phyloP scores from a whole-genome alignment of 2,888 invertebrate genomes.

The Caenorhabditis auriculariae region DNA sequence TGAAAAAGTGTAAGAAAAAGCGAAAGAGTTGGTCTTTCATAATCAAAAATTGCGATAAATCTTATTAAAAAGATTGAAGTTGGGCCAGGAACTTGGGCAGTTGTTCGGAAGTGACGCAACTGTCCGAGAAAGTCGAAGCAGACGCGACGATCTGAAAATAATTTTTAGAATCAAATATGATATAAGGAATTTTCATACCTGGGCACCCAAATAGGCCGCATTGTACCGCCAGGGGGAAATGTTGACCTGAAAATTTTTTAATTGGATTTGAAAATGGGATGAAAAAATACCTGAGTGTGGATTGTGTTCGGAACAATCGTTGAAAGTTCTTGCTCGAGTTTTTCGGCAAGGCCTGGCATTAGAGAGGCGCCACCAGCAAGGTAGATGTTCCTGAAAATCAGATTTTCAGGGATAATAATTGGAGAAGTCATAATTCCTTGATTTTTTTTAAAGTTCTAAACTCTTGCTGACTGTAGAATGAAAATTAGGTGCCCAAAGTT shows the following conservation, averaged over 20 bases:
- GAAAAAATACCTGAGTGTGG: conserved; percentile 65
- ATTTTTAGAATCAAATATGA: not conserved
- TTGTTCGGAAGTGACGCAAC: conserved; percentile 39
- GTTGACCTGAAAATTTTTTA: conserved; percentile 38
- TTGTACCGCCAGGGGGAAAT: conserved; percentile 69
- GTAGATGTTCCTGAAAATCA: conserved; percentile 67
- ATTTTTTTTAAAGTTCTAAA: too few relatives aligned
- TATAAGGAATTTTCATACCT: conserved; percentile 53
- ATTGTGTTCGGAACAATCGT: conserved; percentile 69
- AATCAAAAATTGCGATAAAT: not conserved
- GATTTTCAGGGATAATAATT: not conserved
- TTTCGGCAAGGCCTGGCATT: conserved; percentile 69
- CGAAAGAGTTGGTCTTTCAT: not conserved
- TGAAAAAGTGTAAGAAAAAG: too few relatives aligned
- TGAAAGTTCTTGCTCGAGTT: conserved; percentile 69
- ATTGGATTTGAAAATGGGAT: not conserved
- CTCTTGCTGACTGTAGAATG: too few relatives aligned
- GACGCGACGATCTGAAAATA: conserved; percentile 47
- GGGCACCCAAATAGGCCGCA: conserved; percentile 71
- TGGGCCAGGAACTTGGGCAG: conserved; percentile 46
- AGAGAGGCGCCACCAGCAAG: conserved; percentile 70
- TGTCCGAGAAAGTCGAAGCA: conserved; percentile 44
- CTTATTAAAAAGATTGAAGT: conserved; percentile 12
- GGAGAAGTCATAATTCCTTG: not conserved
- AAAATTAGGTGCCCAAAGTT: too few relatives aligned